Evolutionary conservation across 2,113 vertebrate genomes (phyloP).

Genomic region (Tragelaphus scriptus): DNA sequence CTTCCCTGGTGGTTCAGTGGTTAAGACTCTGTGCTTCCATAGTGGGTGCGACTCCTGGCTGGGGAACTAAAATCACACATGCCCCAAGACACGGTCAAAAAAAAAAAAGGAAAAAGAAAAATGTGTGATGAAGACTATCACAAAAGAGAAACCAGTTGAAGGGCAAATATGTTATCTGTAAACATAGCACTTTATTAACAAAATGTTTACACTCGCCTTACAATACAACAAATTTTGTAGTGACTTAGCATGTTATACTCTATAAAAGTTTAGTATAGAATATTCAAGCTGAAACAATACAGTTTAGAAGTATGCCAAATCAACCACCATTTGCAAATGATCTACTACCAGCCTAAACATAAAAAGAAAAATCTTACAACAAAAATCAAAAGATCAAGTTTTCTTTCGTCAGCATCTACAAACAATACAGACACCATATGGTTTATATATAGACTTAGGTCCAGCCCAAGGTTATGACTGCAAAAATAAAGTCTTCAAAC

Average conservation of each 20-base stretch:
- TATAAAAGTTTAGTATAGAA: conserved; percentile 74
- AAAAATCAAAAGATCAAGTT: conserved; percentile 68
- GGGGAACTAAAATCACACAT: neutral
- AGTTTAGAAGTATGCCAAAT: conserved; percentile 72
- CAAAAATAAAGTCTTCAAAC: conserved; percentile 75
- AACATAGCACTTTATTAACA: conserved; percentile 89
- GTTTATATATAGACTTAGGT: conserved; percentile 80
- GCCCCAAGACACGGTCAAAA: neutral
- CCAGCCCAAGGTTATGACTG: conserved; percentile 90
- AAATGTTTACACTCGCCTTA: conserved; percentile 87
- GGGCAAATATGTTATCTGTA: conserved; percentile 67
- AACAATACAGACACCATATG: conserved; percentile 79
- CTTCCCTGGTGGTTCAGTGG: neutral
- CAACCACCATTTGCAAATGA: conserved; percentile 67
- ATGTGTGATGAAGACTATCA: rapidly evolving
- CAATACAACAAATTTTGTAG: conserved; percentile 79
- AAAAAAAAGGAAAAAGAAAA: neutral
- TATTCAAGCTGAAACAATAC: conserved; percentile 71
- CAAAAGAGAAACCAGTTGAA: conserved; percentile 31
- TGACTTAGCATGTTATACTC: conserved; percentile 75
- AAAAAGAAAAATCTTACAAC: conserved; percentile 64
- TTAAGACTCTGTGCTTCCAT: neutral
- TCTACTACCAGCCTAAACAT: conserved; percentile 42
- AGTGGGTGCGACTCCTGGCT: neutral
- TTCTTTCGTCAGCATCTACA: conserved; percentile 79